Conservation (phyloP, 2,113 vertebrate species). For the Lophius piscatorius region DNA sequence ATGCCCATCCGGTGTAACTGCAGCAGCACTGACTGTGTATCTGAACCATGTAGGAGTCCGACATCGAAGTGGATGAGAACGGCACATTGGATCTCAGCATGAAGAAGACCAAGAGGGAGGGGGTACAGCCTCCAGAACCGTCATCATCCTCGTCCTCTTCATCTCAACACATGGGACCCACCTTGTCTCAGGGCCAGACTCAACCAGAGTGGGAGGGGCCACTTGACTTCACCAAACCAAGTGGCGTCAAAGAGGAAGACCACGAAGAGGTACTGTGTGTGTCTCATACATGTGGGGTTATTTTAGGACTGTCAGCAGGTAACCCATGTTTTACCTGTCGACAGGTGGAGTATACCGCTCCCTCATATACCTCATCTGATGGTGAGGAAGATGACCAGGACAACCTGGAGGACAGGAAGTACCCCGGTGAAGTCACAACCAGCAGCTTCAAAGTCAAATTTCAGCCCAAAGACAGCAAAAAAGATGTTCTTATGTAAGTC, state of each 20-base stretch:
- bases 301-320: too few relatives aligned
- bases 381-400: constrained; percentile 95
- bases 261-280: constrained; percentile 93
- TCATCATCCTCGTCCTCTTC: constrained; percentile 78
- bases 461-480: constrained; percentile 96
- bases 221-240: constrained; percentile 94
- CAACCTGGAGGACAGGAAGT: constrained; percentile 91
- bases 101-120: constrained; percentile 90
- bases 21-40: background rate
- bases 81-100: constrained; percentile 97
- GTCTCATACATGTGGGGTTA: too few relatives aligned
- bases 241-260: constrained; percentile 90
- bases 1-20: background rate
- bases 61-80: constrained; percentile 97
- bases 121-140: constrained; percentile 85
- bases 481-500: constrained; percentile 94
- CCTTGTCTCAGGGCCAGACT: constrained; percentile 86
- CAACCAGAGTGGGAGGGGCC: constrained; percentile 94
- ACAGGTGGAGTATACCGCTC: constrained; percentile 89
- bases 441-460: constrained; percentile 95
- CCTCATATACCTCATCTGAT: constrained; percentile 95
- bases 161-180: constrained; percentile 82
- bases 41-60: constrained; percentile 79
- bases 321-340: background rate
- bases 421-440: constrained; percentile 95